Conservation (phyloP, 2,113 vertebrate genomes). For the Vulpes lagopus region DNA sequence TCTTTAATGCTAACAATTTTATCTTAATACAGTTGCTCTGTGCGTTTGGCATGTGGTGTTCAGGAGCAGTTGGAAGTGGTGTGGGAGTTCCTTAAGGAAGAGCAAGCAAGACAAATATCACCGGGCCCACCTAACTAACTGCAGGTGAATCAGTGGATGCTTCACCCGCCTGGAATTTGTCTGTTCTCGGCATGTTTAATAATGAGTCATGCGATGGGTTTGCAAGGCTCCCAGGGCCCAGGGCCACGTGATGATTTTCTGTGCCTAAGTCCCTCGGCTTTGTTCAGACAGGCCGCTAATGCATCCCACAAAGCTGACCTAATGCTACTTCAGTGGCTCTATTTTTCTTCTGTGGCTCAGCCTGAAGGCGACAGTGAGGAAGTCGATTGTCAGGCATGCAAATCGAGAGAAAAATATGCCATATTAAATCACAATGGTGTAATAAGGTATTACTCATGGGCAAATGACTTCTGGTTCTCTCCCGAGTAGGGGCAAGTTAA, state of each 20-base stretch:
- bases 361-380: slow-evolving; percentile 77
- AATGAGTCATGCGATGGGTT: slow-evolving; percentile 80
- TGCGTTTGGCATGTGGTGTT: slow-evolving; percentile 43
- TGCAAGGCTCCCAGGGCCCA: slow-evolving; percentile 73
- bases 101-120: slow-evolving; percentile 74
- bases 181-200: slow-evolving; percentile 80
- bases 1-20: slow-evolving; percentile 70
- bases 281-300: slow-evolving; percentile 23
- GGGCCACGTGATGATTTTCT: slow-evolving; percentile 80
- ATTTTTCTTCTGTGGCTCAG: slow-evolving; percentile 72
- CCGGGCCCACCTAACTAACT: slow-evolving; percentile 72
- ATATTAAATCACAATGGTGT: slow-evolving; percentile 77
- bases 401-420: slow-evolving; percentile 75
- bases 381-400: slow-evolving; percentile 77
- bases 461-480: slow-evolving; percentile 71
- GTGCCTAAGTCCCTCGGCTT: slow-evolving; percentile 64
- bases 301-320: slow-evolving; percentile 76
- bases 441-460: slow-evolving; percentile 76
- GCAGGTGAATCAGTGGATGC: slow-evolving; percentile 80
- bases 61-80: slow-evolving; percentile 46
- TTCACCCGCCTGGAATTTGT: slow-evolving; percentile 78
- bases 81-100: slow-evolving; percentile 69
- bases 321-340: slow-evolving; percentile 67
- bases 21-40: slow-evolving; percentile 70
- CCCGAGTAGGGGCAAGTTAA: slow-evolving; percentile 44